Evolutionary conservation across 2,113 vertebrate species (phyloP), one percentile per base, ranked within the genome.

Genomic region (Varanus komodoensis): DNA sequence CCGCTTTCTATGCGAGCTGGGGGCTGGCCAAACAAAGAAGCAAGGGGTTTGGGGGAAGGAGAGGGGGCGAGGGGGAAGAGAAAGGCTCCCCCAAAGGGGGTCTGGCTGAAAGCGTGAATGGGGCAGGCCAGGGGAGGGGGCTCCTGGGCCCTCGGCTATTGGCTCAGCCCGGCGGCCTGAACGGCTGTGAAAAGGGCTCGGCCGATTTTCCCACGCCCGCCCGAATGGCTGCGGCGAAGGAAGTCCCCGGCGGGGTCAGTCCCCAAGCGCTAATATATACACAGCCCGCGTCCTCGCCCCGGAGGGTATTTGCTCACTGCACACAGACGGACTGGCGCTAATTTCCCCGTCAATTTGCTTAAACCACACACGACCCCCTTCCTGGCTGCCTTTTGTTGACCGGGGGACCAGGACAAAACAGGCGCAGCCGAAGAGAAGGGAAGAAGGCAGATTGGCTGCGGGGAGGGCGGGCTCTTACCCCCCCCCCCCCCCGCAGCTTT

Each of bases 261-360:
- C 80, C 80, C 52, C 52, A 3, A 21, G 80, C 57, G 52, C 80
- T 82, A 82, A 82, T 82, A 82, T 82, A 82, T 82, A 82, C 80
- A 52, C 80, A 82, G 52, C 80, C 80, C 52, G 57, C 80, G 52
- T 82, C 52, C 80, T 57, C 80, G 15, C n/a, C 57, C 57, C 80
- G 19, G 80, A 82, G 80, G 29, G 52, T 32, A 57, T 82, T 82
- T 82, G 80, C 57, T 82, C 57, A 82, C 52, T 32, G 57, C 80
- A 57, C 80, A 82, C 52, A 82, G 80, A 19, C 52, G 52, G 57
- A 32, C 50, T 82, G 80, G n/a, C 80, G 29, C 80, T 82, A 82
- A 82, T 82, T 82, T 82, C 80, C 57, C 80, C 80, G 80, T 82
- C 80, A 82, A 82, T 82, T 82, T 82, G 52, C 80, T 82, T 82